Percentiles rank a stretch among this genome's conserved stretches.
phyloP scores from a whole-genome alignment of 2,797 vertebrate genomes.

The Anas flavirostris region DNA sequence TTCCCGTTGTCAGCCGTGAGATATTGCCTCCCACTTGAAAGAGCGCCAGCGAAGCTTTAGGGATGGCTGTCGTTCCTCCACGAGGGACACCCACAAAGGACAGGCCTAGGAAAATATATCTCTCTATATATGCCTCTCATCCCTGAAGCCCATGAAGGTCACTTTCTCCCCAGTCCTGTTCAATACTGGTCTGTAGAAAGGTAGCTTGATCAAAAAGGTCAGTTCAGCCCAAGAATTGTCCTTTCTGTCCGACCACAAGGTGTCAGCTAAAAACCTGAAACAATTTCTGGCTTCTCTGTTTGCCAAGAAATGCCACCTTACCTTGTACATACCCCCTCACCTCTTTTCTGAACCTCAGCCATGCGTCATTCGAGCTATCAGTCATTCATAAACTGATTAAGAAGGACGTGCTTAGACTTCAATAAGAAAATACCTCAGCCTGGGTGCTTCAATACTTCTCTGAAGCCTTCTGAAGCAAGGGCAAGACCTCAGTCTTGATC shows the following conservation, averaged over 20 bases:
- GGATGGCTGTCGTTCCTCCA: neutral
- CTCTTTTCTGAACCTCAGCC: neutral
- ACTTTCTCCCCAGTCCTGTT: neutral
- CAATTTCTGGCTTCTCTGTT: neutral
- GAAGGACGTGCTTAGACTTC: neutral
- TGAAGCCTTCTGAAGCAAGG: neutral
- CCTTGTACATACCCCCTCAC: neutral
- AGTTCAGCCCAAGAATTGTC: accelerated
- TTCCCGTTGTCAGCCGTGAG: neutral
- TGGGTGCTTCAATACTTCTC: accelerated
- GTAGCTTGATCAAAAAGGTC: neutral
- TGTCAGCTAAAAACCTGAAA: neutral
- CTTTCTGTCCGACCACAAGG: neutral
- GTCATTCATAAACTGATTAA: neutral
- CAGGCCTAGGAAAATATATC: neutral
- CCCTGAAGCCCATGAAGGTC: neutral
- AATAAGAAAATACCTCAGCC: neutral
- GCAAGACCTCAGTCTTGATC: neutral
- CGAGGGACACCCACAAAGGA: neutral
- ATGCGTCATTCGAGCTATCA: neutral
- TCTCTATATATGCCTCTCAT: neutral
- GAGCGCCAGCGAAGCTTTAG: neutral
- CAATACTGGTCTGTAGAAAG: too few species aligned
- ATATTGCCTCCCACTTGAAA: neutral
- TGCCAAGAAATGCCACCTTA: neutral